Base-by-base conservation (phyloP, 2,888 invertebrate species). In the Tetragonisca angustula region DNA sequence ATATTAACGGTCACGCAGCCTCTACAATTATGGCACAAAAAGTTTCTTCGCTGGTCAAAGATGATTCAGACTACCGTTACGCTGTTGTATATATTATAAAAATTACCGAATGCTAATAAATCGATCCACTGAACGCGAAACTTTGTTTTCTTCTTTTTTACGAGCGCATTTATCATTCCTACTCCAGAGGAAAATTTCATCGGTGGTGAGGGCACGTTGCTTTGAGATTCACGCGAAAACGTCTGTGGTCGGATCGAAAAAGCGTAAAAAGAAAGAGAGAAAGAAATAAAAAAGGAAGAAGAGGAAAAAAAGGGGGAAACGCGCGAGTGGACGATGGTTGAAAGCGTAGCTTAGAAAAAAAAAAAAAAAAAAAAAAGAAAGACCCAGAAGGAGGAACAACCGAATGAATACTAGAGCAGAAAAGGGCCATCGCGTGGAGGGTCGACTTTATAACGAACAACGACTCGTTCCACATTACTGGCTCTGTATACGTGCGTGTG, bases 361-460 rank as follows among this genome's bases (percentile, higher is more conserved):
- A 43, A 43, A 43, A 43, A 2, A 43, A 43, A 43, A 11, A 43
- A 2, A 32, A 32, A 32, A 43, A 2, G 43, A 9, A 43, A 75
- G 43, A 59, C 19, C 3, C 27, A 59, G 59, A 67, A 19, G 67
- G 27, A 75, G 24, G 15, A 56, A 75, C 67, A 67, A 21, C 56
- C 43, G 15, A 56, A 75, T 59, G 75, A 67, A 75, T 75, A 49
- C 49, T n/a, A 27, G 67, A 21, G 24, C n/a, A 24, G 50, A 27
- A 68, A 50, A 50, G 68, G 24, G 50, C 24, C 50, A 50, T 68
- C 27, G 36, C 43, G 6, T 6, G 24, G 4, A 36, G 54, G 27
- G 50, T 13, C 5, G 49, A 43, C 43, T 75, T 75, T 59, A 24
- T 49, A 43, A 67, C 43, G 67, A 49, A 21, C 21, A 75, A 67